Percentiles rank a stretch among this genome's conserved stretches.
These are phyloP conservation scores for Pycnonotus jocosus DNA, from an alignment of 2,113 vertebrate genomes.

Conservation along the genomic window DNA sequence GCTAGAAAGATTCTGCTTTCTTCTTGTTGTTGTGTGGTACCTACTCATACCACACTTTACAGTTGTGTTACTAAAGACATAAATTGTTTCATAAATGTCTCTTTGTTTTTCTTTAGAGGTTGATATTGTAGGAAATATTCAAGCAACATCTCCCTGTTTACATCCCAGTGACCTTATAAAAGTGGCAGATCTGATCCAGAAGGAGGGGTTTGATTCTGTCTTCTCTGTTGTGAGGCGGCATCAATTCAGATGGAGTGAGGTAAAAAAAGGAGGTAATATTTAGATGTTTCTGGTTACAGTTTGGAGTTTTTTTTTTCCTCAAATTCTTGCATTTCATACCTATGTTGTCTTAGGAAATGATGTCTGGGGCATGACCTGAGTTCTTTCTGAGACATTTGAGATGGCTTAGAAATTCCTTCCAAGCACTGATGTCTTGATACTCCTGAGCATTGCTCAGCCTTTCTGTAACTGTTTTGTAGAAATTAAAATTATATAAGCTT, in stretches of 20 bases:
- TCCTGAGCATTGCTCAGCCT: not conserved
- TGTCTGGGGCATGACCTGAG: not conserved
- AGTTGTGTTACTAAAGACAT: not conserved
- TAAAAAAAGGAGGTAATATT: slow-evolving; percentile 80
- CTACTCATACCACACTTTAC: not conserved
- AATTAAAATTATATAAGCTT: not conserved
- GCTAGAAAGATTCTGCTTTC: not conserved
- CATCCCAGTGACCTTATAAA: slow-evolving; percentile 84
- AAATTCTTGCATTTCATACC: not conserved
- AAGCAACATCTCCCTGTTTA: slow-evolving; percentile 94
- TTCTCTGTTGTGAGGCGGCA: slow-evolving; percentile 91
- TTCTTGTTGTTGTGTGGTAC: not conserved
- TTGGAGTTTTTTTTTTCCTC: not conserved
- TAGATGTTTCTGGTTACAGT: not conserved
- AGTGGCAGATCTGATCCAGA: slow-evolving; percentile 82
- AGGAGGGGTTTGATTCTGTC: slow-evolving; percentile 83
- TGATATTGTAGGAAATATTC: slow-evolving; percentile 88
- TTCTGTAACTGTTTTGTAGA: not conserved
- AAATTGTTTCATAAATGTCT: not conserved
- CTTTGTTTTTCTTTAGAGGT: slow-evolving; percentile 74
- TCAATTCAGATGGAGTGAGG: slow-evolving; percentile 92
- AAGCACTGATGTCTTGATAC: not conserved
- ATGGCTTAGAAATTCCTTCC: not conserved
- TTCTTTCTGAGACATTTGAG: not conserved
- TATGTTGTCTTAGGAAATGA: not conserved